A percentile compares a stretch with the other conserved stretches of the same genome.
Conservation (phyloP, 2,113 vertebrate genomes). For the Lamprotornis superbus region DNA sequence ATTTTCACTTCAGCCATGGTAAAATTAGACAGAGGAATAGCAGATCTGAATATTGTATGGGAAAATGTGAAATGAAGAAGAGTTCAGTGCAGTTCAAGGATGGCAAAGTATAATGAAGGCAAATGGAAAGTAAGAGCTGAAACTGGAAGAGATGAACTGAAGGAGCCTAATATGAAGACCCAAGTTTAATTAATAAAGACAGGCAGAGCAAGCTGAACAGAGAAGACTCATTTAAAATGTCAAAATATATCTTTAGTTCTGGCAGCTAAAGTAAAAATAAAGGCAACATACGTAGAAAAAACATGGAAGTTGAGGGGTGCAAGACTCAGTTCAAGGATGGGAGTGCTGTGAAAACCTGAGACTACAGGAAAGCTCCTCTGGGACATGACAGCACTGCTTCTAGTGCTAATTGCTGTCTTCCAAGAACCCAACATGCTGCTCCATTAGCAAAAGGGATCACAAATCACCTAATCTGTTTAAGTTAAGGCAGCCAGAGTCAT, state of each 20-base stretch:
- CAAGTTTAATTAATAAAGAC: slow-evolving; percentile 37
- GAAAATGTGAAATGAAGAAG: neutral
- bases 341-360: neutral
- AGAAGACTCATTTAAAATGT: neutral
- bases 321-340: neutral
- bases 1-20: neutral
- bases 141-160: neutral
- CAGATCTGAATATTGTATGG: neutral
- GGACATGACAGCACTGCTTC: neutral
- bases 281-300: neutral
- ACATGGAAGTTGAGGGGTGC: neutral
- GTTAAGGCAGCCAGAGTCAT: neutral
- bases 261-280: neutral
- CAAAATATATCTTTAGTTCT: slow-evolving; percentile 9
- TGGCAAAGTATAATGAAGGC: slow-evolving; percentile 12
- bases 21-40: slow-evolving; percentile 26
- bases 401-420: neutral
- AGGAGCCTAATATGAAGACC: neutral
- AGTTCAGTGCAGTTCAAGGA: slow-evolving; percentile 14
- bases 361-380: neutral
- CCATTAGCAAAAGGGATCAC: neutral
- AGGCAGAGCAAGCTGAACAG: neutral
- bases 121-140: slow-evolving; percentile 16
- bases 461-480: slow-evolving; percentile 16
- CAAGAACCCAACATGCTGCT: neutral